Evolutionary conservation across 2,113 vertebrate genomes (phyloP).

Genomic region (Semnopithecus entellus): DNA sequence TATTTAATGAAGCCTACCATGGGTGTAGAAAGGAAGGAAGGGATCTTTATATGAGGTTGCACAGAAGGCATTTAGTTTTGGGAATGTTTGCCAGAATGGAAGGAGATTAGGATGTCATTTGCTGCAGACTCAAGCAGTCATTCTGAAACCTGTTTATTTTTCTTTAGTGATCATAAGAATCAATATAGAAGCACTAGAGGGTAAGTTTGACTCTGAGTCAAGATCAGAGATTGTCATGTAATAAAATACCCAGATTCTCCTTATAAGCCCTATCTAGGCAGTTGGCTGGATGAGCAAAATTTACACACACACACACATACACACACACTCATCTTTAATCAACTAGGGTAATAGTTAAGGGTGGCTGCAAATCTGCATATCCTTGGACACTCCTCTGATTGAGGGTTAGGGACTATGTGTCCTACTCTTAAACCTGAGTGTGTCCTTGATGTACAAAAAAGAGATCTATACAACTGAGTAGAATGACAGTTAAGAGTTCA

Average conservation of each 20-base stretch:
- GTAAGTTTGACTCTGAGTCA: background rate
- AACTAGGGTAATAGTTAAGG: background rate
- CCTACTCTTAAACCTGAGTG: background rate
- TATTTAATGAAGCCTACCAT: background rate
- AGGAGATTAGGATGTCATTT: slow-evolving; percentile 14
- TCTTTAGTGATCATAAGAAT: background rate
- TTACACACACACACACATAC: background rate
- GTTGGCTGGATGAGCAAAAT: background rate
- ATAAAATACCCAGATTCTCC: background rate
- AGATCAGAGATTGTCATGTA: background rate
- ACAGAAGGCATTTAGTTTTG: background rate
- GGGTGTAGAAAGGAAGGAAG: background rate
- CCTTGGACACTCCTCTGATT: background rate
- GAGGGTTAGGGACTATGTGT: background rate
- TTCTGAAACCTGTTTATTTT: slow-evolving; percentile 35
- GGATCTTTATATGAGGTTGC: background rate
- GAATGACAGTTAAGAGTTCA: background rate
- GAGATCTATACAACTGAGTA: background rate
- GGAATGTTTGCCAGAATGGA: slow-evolving; percentile 7
- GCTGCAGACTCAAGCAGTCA: background rate
- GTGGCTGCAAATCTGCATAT: background rate
- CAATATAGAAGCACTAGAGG: background rate
- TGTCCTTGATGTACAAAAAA: background rate
- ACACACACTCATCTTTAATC: background rate
- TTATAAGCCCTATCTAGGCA: background rate